These are phyloP conservation scores for Portevinia maculata DNA, from an alignment of 2,888 invertebrate species.

Conservation along the genomic window DNA sequence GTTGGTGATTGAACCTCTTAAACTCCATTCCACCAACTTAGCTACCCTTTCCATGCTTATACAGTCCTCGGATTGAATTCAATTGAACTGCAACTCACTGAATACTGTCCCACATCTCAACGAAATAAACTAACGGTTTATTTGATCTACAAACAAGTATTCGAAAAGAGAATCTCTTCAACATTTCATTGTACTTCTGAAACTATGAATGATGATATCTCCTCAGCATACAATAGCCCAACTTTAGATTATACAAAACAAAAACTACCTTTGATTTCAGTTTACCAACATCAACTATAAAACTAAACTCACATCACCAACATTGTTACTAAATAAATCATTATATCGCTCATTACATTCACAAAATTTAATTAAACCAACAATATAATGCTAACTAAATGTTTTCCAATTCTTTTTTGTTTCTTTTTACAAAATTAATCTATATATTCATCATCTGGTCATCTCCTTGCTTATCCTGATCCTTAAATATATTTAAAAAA, in stretches of 20 bases:
- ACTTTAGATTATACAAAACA: no score
- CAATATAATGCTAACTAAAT: conserved; percentile 80
- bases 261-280: background rate
- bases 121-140: conserved; percentile 2
- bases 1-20: no score
- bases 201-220: conserved; percentile 56
- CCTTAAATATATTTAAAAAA: conserved; percentile 74
- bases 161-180: conserved; percentile 55
- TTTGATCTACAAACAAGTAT: conserved; percentile 41
- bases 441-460: conserved; percentile 80
- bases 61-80: no score
- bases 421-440: conserved; percentile 77
- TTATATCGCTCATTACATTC: conserved; percentile 18
- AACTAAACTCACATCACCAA: conserved; percentile 4
- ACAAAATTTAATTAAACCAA: conserved; percentile 36
- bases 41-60: no score
- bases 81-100: no score
- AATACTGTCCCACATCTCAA: background rate
- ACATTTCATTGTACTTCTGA: conserved; percentile 26
- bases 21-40: no score
- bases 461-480: conserved; percentile 82
- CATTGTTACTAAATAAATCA: conserved; percentile 44
- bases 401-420: conserved; percentile 81
- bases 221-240: background rate
- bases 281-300: conserved; percentile 31